Percentiles rank a stretch among this genome's conserved stretches.
phyloP scores from a whole-genome alignment of 2,113 vertebrate species.

The Lampris incognitus region DNA sequence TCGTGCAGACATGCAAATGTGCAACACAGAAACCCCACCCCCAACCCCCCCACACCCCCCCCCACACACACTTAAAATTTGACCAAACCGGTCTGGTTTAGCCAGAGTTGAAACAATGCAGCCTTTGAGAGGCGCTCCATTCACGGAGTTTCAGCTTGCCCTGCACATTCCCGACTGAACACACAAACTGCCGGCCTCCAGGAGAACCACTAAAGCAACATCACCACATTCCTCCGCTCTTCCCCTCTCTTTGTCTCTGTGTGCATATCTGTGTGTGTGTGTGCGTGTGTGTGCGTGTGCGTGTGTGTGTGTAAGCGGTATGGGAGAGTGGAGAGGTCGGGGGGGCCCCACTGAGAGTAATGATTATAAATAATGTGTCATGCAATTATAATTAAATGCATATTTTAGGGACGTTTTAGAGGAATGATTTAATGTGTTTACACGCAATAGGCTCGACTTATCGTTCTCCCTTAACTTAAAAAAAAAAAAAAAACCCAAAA shows the following conservation, averaged over 20 bases:
- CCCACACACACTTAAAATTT: conserved; percentile 53
- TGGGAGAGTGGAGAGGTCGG: neutral
- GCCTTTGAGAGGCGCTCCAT: conserved; percentile 65
- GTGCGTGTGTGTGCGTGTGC: neutral
- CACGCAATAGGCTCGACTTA: too few relatives aligned
- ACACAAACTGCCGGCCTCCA: conserved; percentile 58
- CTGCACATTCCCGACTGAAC: conserved; percentile 68
- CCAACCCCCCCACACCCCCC: neutral
- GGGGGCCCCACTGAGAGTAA: neutral
- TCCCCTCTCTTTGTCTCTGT: neutral
- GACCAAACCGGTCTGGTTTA: conserved; percentile 65
- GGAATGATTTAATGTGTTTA: too few relatives aligned
- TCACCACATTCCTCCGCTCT: conserved; percentile 55
- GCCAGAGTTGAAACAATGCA: conserved; percentile 74
- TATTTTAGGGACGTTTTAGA: neutral
- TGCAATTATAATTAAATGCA: conserved; percentile 23
- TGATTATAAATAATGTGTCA: conserved; percentile 17
- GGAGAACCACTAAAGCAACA: conserved; percentile 57
- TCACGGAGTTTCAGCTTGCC: conserved; percentile 64
- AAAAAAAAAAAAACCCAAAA: neutral
- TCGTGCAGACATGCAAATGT: conserved; percentile 2
- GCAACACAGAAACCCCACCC: conserved; percentile 9
- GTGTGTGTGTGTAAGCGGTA: neutral
- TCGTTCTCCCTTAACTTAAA: too few relatives aligned
- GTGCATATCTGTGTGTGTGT: conserved; percentile 11